A percentile compares a stretch with the other conserved stretches of the same genome.
phyloP scores from a whole-genome alignment of 2,888 invertebrate genomes.

The Cheilosia soror region DNA sequence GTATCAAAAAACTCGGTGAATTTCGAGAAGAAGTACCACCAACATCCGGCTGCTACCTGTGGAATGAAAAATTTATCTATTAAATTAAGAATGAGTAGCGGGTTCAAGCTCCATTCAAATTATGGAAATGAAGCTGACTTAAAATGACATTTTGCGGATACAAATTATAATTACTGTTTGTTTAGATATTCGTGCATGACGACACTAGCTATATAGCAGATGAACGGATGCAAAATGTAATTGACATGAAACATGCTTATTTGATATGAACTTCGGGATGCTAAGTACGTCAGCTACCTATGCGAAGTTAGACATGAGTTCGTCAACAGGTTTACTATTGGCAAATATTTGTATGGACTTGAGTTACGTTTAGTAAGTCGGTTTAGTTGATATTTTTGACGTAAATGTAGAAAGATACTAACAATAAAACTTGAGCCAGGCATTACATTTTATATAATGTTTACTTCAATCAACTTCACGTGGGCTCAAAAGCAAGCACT shows the following conservation, averaged over 20 bases:
- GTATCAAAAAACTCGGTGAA: constrained; percentile 97
- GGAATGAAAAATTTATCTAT: constrained; percentile 6
- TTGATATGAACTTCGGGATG: not conserved
- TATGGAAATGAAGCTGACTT: not conserved
- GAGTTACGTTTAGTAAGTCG: not conserved
- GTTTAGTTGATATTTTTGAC: not conserved
- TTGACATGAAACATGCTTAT: not conserved
- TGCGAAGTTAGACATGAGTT: not conserved
- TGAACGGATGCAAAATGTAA: constrained; percentile 8
- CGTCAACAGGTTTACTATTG: not conserved
- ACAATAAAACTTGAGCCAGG: too few relatives aligned
- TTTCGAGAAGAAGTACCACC: constrained; percentile 98
- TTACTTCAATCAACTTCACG: too few relatives aligned
- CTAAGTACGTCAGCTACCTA: not conserved
- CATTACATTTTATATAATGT: too few relatives aligned
- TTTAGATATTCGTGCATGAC: not conserved
- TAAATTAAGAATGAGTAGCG: constrained; percentile 8
- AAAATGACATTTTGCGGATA: not conserved
- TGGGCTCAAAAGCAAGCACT: too few relatives aligned
- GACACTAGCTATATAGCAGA: not conserved
- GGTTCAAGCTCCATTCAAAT: not conserved
- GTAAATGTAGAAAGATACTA: too few relatives aligned
- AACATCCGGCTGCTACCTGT: constrained; percentile 93
- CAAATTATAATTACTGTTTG: not conserved
- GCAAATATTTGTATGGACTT: constrained; percentile 1